These are phyloP conservation scores for Pseudoatta argentina DNA, from an alignment of 1,140 invertebrate species.

Conservation along the genomic window DNA sequence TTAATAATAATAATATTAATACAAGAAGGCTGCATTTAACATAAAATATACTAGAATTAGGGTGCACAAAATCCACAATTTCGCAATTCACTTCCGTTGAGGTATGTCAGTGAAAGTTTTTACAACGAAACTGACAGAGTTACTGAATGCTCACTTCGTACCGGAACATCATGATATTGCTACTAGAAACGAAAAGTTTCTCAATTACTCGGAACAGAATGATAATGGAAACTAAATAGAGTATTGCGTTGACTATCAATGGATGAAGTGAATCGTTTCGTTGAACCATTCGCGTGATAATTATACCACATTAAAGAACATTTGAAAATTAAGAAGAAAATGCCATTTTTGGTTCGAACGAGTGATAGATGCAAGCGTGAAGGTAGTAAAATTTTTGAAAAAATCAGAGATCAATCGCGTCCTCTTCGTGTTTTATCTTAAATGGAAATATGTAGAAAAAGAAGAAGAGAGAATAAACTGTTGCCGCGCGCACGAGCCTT, in stretches of 20 bases:
- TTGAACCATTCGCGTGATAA: not conserved
- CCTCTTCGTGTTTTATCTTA: constrained; percentile 6
- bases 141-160: constrained; percentile 1
- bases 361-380: constrained; percentile 26
- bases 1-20: constrained; percentile 14
- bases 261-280: not conserved
- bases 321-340: constrained; percentile 37
- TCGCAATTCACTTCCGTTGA: constrained; percentile 13
- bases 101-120: constrained; percentile 34
- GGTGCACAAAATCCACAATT: not conserved
- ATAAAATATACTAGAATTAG: not conserved
- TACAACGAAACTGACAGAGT: constrained; percentile 41
- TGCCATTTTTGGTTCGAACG: not conserved
- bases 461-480: constrained; percentile 23
- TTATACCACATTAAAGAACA: not conserved
- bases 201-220: not conserved
- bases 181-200: constrained; percentile 39
- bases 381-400: constrained; percentile 37
- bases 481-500: constrained; percentile 1
- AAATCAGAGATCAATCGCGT: constrained; percentile 40
- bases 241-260: not conserved
- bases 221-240: constrained; percentile 11
- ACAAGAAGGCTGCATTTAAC: not conserved
- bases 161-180: constrained; percentile 38
- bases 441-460: constrained; percentile 37